Percentiles rank a stretch among this genome's conserved stretches.
These are phyloP conservation scores for Neria commutata DNA, from an alignment of 2,888 invertebrate species.

Conservation along the genomic window DNA sequence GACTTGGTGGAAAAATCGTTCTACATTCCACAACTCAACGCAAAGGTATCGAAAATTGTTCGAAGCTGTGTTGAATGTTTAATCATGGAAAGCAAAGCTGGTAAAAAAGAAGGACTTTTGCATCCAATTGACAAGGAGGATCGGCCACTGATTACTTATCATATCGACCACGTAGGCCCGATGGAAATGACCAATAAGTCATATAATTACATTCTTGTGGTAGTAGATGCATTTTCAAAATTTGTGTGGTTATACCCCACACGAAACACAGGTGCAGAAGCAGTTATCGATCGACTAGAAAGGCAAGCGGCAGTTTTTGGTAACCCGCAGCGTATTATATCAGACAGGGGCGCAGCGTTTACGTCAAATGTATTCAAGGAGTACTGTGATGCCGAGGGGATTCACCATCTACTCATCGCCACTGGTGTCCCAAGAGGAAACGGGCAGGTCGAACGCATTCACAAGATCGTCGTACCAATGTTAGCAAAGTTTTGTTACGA, in stretches of 20 bases:
- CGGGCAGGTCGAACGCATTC: slow-evolving; percentile 48
- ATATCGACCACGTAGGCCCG: slow-evolving; percentile 20
- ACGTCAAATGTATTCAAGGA: slow-evolving; percentile 37
- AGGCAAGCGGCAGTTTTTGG: slow-evolving; percentile 1
- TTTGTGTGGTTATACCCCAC: slow-evolving; percentile 5
- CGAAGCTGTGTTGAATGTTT: slow-evolving; percentile 29
- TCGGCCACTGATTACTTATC: not conserved
- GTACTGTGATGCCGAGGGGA: slow-evolving; percentile 43
- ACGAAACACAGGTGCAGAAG: not conserved
- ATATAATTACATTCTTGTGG: slow-evolving; percentile 12
- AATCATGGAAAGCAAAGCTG: slow-evolving; percentile 21
- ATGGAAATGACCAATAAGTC: slow-evolving; percentile 16
- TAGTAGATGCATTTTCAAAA: slow-evolving; percentile 13
- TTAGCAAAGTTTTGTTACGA: slow-evolving; percentile 47
- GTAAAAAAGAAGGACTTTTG: slow-evolving; percentile 25
- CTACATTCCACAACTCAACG: slow-evolving; percentile 23
- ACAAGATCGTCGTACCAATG: slow-evolving; percentile 45
- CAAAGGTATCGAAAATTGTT: slow-evolving; percentile 24
- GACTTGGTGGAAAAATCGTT: slow-evolving; percentile 24
- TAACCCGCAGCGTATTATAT: not conserved
- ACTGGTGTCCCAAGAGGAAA: slow-evolving; percentile 51
- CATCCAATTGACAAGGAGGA: slow-evolving; percentile 24
- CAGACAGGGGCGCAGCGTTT: slow-evolving; percentile 13
- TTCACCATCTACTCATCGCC: slow-evolving; percentile 40
- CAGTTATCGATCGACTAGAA: not conserved